These are phyloP conservation scores for Petrolisthes cinctipes DNA, from an alignment of 2,888 invertebrate genomes.

Conservation along the genomic window DNA sequence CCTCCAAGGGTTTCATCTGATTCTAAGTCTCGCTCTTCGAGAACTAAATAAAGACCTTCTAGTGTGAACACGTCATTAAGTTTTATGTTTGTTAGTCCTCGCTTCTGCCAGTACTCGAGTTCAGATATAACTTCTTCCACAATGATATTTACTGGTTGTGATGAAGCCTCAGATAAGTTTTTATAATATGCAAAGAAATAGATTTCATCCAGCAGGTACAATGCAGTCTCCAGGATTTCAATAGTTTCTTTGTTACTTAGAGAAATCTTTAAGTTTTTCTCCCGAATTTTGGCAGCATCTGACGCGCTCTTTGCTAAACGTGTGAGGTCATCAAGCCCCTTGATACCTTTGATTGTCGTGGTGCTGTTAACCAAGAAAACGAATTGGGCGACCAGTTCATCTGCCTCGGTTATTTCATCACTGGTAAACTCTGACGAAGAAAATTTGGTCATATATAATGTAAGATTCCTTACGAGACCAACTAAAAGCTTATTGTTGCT, in stretches of 20 bases:
- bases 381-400: not conserved
- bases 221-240: not conserved
- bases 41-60: not conserved
- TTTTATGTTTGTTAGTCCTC: not conserved
- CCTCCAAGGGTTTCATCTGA: not conserved
- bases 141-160: not conserved
- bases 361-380: not conserved
- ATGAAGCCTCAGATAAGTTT: not conserved
- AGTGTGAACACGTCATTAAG: not conserved
- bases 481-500: not conserved
- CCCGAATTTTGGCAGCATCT: not conserved
- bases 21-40: not conserved
- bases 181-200: not conserved
- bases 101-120: not conserved
- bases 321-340: not conserved
- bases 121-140: not conserved
- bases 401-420: not conserved
- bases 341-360: not conserved
- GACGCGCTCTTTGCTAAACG: not conserved
- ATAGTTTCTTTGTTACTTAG: not conserved
- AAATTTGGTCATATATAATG: not conserved
- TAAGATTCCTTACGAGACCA: not conserved
- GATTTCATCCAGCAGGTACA: not conserved
- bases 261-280: not conserved
- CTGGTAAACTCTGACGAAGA: not conserved